Evolutionary conservation across 2,113 vertebrate genomes (phyloP), one percentile per base, ranked within the genome.

Genomic region (Poecilia latipinna): DNA sequence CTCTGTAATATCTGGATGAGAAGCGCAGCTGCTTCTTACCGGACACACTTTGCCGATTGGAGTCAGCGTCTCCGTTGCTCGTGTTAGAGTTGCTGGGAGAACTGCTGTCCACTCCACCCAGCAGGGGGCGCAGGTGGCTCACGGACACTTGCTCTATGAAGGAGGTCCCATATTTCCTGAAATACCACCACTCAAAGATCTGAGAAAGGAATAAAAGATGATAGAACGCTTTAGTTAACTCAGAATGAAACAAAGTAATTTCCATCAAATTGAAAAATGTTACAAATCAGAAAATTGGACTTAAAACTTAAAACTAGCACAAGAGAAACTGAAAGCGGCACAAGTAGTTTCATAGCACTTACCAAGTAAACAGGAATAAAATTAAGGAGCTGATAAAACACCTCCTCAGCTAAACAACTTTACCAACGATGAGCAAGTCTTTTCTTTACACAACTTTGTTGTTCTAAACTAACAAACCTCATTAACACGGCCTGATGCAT

Each of bases 171-270:
- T 99, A 99, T 88, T 99, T 99, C 82, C 97, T 97, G 94, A 99
- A 99, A 90, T 99, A 99, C 97, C 97, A 99, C 97, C 97, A 99
- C 91, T 99, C 97, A 92, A 99, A 99, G 93, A 99, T 99, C 97
- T 99, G 89, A 70, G 91, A 85, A n/a, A 35, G 0, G 4, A 61
- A 13, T n/a, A 1, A 48, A 0, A 24, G 2, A 26, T 24, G 22
- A 22, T 24, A 57, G 48, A 37, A 19, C 13, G 42, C 57, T 61
- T 72, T 13, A 19, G 4, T 15, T 42, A 8, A 62, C 12, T 48
- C 4, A 48, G 44, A 48, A 48, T 48, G 4, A 48, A 48, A 15
- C 3, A 48, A 39, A 39, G 44, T 48, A 12, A 28, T 12, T 54
- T 57, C 2, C 24, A 57, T 57, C 3, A 51, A 22, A 19, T 22